phyloP scores from a whole-genome alignment of 2,113 vertebrate species.

The Prionailurus viverrinus region DNA sequence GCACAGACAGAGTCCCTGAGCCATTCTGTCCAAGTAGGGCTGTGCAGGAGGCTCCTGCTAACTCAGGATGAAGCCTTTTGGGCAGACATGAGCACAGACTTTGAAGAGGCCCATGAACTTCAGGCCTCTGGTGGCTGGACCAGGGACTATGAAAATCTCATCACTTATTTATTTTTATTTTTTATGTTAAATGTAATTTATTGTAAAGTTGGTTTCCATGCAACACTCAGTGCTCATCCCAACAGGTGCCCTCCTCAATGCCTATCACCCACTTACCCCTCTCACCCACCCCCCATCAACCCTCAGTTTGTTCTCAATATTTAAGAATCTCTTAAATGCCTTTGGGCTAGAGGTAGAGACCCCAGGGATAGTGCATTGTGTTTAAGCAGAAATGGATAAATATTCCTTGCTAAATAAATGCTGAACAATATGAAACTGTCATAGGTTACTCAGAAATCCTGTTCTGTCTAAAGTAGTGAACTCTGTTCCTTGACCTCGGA shows the following conservation, averaged over 20 bases:
- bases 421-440: background rate
- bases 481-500: background rate
- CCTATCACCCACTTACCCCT: too few species aligned
- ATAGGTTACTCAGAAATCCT: background rate
- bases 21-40: background rate
- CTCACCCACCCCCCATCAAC: too few species aligned
- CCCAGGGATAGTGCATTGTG: background rate
- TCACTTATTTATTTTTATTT: background rate
- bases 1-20: background rate
- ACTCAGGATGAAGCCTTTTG: background rate
- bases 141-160: background rate
- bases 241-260: too few species aligned
- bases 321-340: background rate
- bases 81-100: background rate
- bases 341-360: background rate
- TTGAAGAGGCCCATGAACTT: background rate
- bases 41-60: background rate
- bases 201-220: too few species aligned
- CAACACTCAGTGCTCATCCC: too few species aligned
- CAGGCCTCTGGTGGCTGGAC: background rate
- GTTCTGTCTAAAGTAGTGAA: constrained; percentile 4
- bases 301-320: too few species aligned
- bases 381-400: constrained; percentile 19
- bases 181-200: too few species aligned
- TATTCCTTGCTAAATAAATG: constrained; percentile 24